phyloP scores from a whole-genome alignment of 2,797 vertebrate genomes.

The Lithobates pipiens region DNA sequence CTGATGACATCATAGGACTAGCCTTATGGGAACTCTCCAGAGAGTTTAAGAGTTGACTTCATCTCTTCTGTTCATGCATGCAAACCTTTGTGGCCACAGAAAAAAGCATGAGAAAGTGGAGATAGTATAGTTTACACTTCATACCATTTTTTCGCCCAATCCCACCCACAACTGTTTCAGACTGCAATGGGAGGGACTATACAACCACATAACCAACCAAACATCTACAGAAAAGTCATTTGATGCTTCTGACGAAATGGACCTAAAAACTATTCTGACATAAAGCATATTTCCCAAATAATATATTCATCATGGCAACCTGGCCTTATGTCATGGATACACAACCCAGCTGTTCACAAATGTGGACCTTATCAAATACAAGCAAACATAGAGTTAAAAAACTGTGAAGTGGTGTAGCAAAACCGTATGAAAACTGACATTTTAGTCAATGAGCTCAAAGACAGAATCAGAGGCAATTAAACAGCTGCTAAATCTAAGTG shows the following conservation, averaged over 20 bases:
- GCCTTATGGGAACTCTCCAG: no score
- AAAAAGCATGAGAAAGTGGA: no score
- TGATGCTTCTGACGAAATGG: not conserved
- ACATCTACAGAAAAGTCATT: not conserved
- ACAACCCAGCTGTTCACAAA: not conserved
- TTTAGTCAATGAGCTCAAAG: constrained; percentile 63
- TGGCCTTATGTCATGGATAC: not conserved
- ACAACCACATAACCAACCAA: not conserved
- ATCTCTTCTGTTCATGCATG: no score
- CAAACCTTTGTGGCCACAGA: no score
- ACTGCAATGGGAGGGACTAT: not conserved
- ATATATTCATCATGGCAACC: not conserved
- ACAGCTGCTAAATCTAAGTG: constrained; percentile 61
- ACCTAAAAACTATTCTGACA: not conserved
- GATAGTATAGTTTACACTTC: not conserved
- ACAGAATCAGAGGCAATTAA: constrained; percentile 61
- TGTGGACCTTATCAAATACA: constrained; percentile 3
- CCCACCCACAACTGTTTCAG: not conserved
- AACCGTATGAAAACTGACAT: constrained; percentile 61
- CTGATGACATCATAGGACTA: not conserved
- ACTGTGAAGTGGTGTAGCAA: constrained; percentile 52
- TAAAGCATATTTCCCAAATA: not conserved
- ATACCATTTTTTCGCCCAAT: not conserved
- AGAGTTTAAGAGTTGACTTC: no score
- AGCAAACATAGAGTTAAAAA: constrained; percentile 35